These are phyloP conservation scores for Uloborus diversus DNA, from an alignment of 1,140 invertebrate species.

Conservation along the genomic window DNA sequence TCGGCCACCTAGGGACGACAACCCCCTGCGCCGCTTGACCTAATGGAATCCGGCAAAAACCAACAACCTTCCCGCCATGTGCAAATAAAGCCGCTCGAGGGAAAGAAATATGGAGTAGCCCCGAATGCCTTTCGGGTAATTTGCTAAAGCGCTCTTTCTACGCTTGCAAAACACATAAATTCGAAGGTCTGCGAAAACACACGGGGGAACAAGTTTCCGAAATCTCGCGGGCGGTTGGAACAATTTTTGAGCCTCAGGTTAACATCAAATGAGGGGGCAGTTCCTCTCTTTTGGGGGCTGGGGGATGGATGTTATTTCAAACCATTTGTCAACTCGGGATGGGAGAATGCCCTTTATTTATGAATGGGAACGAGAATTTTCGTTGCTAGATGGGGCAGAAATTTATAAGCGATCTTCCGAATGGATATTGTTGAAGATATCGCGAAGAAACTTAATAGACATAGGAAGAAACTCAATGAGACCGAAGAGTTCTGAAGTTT, in stretches of 20 bases:
- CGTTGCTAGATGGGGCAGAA: too few species aligned
- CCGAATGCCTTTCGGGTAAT: conserved; percentile 26
- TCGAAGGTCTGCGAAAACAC: not conserved
- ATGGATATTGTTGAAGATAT: too few species aligned
- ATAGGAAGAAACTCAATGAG: too few species aligned
- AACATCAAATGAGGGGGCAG: too few species aligned
- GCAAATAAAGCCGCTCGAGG: conserved; percentile 28
- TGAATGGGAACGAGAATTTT: too few species aligned
- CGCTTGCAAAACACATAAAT: conserved; percentile 33
- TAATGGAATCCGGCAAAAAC: conserved; percentile 41
- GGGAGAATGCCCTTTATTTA: not conserved
- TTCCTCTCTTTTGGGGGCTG: not conserved
- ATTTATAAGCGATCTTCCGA: too few species aligned
- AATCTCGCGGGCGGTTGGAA: not conserved
- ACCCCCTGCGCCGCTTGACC: not conserved
- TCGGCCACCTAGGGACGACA: conserved; percentile 32
- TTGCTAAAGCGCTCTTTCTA: conserved; percentile 33
- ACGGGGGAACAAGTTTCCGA: not conserved
- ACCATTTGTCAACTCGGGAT: not conserved
- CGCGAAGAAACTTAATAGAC: too few species aligned
- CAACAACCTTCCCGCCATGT: conserved; percentile 29
- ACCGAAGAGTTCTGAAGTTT: too few species aligned
- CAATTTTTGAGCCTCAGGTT: not conserved
- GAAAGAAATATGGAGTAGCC: conserved; percentile 25
- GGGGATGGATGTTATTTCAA: not conserved